These are phyloP conservation scores for Ptilodon capucinus DNA, from an alignment of 2,888 invertebrate species.

Conservation along the genomic window DNA sequence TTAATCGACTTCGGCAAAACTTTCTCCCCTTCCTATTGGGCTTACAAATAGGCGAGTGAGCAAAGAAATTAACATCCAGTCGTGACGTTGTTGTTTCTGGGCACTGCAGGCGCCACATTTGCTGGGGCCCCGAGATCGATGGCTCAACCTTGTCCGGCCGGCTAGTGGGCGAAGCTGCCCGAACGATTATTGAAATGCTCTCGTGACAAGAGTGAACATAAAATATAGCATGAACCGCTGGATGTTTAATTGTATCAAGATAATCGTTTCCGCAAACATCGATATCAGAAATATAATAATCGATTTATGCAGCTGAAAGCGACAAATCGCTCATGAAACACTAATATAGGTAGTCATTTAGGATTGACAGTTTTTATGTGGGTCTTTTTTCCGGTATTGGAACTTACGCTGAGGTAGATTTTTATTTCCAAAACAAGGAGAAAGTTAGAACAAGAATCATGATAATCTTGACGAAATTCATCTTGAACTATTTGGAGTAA, in stretches of 20 bases:
- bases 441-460: background rate
- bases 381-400: background rate
- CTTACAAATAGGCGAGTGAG: background rate
- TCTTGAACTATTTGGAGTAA: conserved; percentile 35
- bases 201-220: conserved; percentile 21
- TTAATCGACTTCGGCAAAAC: conserved; percentile 6
- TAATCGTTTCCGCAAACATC: conserved; percentile 7
- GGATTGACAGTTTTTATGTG: background rate
- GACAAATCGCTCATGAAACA: background rate
- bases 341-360: background rate
- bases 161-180: conserved; percentile 46
- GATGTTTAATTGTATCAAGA: conserved; percentile 7
- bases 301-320: background rate
- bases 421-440: background rate
- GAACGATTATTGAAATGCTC: conserved; percentile 36
- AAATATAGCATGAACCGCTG: conserved; percentile 8
- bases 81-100: background rate
- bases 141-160: conserved; percentile 54
- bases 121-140: conserved; percentile 52
- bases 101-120: background rate
- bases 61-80: background rate
- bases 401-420: too few species aligned
- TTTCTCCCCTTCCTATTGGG: conserved; percentile 4
- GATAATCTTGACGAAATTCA: conserved; percentile 6
- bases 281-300: background rate